Percentiles rank a stretch among this genome's conserved stretches.
phyloP scores from a whole-genome alignment of 2,888 invertebrate species.

The Athalia circularis region DNA sequence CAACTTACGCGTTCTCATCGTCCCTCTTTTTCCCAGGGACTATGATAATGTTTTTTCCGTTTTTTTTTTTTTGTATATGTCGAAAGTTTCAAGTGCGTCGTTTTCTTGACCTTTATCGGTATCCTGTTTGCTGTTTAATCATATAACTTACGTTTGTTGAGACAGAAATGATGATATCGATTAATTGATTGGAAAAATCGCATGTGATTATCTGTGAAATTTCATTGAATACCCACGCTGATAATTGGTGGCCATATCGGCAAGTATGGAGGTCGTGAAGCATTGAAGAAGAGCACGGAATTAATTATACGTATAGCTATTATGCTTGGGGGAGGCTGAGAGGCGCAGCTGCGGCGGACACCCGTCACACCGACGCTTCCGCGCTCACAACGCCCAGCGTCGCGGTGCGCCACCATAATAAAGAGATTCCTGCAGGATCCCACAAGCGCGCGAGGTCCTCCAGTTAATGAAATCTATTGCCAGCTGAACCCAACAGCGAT shows the following conservation, averaged over 20 bases:
- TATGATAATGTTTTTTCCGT: too few relatives aligned
- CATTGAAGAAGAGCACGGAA: slow-evolving; percentile 57
- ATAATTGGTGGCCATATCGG: slow-evolving; percentile 30
- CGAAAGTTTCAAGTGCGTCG: too few relatives aligned
- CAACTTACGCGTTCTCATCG: too few relatives aligned
- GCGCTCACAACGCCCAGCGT: slow-evolving; percentile 6
- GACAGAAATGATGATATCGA: background rate
- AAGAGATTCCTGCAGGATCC: slow-evolving; percentile 37
- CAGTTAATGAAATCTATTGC: slow-evolving; percentile 65
- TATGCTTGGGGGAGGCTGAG: slow-evolving; percentile 59
- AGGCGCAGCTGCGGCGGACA: slow-evolving; percentile 68
- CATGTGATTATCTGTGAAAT: background rate
- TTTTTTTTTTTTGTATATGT: too few relatives aligned
- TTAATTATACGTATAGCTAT: slow-evolving; percentile 63
- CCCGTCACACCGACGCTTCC: slow-evolving; percentile 54
- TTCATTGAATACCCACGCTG: background rate
- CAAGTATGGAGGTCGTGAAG: slow-evolving; percentile 31
- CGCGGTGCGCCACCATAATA: slow-evolving; percentile 44
- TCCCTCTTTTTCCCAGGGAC: too few relatives aligned
- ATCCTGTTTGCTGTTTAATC: background rate
- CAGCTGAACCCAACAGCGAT: slow-evolving; percentile 41
- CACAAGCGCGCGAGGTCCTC: slow-evolving; percentile 51
- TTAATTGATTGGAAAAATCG: background rate
- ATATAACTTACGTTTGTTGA: background rate
- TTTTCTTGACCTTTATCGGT: too few relatives aligned